These are phyloP conservation scores for Prorops nasuta DNA, from an alignment of 1,140 invertebrate genomes.

Conservation along the genomic window DNA sequence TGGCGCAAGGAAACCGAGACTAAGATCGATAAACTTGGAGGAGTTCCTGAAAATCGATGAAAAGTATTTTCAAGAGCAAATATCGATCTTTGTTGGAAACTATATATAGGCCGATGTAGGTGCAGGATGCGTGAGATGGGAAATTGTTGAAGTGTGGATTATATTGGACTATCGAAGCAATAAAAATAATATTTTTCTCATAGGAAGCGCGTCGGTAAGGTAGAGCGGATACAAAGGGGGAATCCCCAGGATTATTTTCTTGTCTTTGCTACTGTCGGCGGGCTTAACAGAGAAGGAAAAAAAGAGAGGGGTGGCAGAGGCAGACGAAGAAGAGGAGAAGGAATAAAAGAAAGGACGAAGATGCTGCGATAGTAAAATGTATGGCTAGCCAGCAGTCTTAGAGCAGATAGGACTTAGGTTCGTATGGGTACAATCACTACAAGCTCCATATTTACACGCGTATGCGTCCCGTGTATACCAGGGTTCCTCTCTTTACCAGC, in stretches of 20 bases:
- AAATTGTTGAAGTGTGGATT: no score
- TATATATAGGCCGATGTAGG: no score
- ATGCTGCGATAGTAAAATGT: not conserved
- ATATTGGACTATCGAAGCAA: no score
- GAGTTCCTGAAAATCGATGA: no score
- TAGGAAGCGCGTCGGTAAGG: not conserved
- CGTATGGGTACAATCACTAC: conserved; percentile 7
- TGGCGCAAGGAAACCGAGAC: no score
- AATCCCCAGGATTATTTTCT: no score
- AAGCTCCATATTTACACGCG: conserved; percentile 33
- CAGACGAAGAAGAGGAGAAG: not conserved
- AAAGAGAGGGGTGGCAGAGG: not conserved
- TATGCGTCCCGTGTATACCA: conserved; percentile 5
- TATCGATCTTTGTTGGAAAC: no score
- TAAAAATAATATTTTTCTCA: no score
- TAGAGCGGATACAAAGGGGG: not conserved
- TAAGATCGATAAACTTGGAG: no score
- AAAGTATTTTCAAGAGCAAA: no score
- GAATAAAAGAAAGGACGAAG: not conserved
- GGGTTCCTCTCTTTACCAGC: conserved; percentile 31
- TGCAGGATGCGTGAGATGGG: no score
- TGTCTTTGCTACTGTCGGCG: not conserved
- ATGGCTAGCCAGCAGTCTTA: not conserved
- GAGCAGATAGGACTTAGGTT: not conserved
- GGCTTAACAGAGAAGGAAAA: not conserved